These are phyloP conservation scores for Onchidella celtica DNA, from an alignment of 2,888 invertebrate genomes.

Conservation along the genomic window DNA sequence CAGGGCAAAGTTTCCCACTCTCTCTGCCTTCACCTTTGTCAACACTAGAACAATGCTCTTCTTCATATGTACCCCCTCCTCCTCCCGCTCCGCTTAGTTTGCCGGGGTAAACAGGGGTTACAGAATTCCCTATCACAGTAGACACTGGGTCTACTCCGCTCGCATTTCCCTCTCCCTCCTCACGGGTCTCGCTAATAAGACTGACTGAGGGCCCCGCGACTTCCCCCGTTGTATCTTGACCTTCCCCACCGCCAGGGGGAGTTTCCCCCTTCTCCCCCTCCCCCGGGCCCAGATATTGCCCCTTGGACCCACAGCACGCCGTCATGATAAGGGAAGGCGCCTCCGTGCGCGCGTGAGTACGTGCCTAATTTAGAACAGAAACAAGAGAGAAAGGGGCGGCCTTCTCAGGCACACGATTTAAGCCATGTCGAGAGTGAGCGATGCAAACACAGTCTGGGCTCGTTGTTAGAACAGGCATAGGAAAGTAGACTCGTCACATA, in stretches of 20 bases:
- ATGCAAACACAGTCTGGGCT: neutral
- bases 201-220: neutral
- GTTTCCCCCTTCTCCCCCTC: neutral
- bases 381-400: neutral
- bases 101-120: neutral
- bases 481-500: neutral
- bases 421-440: neutral
- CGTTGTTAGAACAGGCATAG: neutral
- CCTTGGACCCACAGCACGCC: constrained; percentile 1
- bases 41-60: neutral
- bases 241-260: neutral
- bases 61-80: neutral
- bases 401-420: neutral
- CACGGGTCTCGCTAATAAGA: too few species aligned
- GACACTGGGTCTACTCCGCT: neutral
- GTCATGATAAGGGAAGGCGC: neutral
- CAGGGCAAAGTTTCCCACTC: neutral
- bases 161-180: neutral
- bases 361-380: neutral
- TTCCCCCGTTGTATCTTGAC: neutral
- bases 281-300: neutral
- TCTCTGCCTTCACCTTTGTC: neutral
- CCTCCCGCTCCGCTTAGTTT: neutral
- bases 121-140: neutral
- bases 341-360: neutral